phyloP scores from a whole-genome alignment of 2,888 invertebrate species.

The Agrochola lota region DNA sequence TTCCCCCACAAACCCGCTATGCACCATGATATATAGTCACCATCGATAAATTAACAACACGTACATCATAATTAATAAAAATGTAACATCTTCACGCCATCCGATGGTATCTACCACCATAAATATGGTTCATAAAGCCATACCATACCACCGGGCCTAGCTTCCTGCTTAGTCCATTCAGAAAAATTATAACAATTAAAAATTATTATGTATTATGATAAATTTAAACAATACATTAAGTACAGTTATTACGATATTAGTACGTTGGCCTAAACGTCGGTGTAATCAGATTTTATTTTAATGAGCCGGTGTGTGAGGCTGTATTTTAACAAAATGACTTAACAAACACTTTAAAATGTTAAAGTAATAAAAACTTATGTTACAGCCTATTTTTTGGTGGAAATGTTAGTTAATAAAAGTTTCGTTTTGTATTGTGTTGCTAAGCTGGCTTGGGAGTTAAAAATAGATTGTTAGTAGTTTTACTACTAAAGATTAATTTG shows the following conservation, averaged over 20 bases:
- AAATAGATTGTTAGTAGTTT: constrained; percentile 9
- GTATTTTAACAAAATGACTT: constrained; percentile 39
- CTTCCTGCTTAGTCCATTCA: constrained; percentile 57
- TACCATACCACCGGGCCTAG: constrained; percentile 33
- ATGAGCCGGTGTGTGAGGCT: constrained; percentile 37
- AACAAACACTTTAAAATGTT: constrained; percentile 46
- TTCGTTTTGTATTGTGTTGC: constrained; percentile 11
- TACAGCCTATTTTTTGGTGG: constrained; percentile 4
- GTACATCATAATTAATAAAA: constrained; percentile 61
- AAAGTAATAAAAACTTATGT: constrained; percentile 27
- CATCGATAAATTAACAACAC: constrained; percentile 41
- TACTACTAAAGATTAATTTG: constrained; percentile 1
- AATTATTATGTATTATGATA: constrained; percentile 44
- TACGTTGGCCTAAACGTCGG: constrained; percentile 34
- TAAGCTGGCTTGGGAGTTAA: constrained; percentile 3
- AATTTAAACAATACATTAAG: constrained; percentile 48
- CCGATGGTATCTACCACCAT: constrained; percentile 60
- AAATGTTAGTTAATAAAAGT: constrained; percentile 11
- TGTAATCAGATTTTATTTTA: constrained; percentile 50
- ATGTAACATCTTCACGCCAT: constrained; percentile 46
- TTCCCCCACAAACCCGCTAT: constrained; percentile 13
- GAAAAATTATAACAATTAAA: constrained; percentile 46
- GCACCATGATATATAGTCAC: constrained; percentile 18
- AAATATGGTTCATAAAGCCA: constrained; percentile 58
- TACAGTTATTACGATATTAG: constrained; percentile 41